phyloP scores from a whole-genome alignment of 2,113 vertebrate species.

The Prunella himalayana region DNA sequence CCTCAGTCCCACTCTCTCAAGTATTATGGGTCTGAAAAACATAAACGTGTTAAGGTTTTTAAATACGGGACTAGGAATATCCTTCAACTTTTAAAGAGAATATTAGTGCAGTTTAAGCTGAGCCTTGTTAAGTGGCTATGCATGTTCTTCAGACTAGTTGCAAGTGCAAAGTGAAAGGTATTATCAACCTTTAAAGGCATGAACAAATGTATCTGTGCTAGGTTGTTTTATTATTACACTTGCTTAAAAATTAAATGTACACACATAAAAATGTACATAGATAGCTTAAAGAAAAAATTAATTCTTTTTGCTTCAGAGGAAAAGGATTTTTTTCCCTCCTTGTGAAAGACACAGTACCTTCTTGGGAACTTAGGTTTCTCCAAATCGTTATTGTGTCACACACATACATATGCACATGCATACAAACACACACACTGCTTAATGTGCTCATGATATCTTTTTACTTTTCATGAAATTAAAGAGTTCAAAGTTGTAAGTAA shows the following conservation, averaged over 20 bases:
- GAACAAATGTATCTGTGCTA: background rate
- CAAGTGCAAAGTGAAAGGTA: background rate
- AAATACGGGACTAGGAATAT: background rate
- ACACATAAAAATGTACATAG: fast-evolving
- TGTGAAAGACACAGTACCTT: background rate
- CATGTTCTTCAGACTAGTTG: background rate
- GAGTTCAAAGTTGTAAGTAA: background rate
- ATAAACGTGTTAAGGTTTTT: background rate
- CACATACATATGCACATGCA: too few relatives aligned
- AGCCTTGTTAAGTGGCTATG: background rate
- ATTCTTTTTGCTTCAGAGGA: background rate
- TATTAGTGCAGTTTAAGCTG: background rate
- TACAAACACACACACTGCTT: background rate
- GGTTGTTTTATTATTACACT: background rate
- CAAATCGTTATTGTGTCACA: background rate
- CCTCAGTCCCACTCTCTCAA: background rate
- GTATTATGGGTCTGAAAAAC: background rate
- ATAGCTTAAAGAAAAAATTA: background rate
- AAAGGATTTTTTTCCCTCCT: fast-evolving
- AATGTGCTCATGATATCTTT: background rate
- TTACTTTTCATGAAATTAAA: background rate
- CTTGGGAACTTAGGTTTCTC: background rate
- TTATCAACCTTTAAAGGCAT: background rate
- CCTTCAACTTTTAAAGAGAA: background rate
- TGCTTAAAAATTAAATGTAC: background rate